phyloP scores from a whole-genome alignment of 2,113 vertebrate genomes.

The Poecile atricapillus region DNA sequence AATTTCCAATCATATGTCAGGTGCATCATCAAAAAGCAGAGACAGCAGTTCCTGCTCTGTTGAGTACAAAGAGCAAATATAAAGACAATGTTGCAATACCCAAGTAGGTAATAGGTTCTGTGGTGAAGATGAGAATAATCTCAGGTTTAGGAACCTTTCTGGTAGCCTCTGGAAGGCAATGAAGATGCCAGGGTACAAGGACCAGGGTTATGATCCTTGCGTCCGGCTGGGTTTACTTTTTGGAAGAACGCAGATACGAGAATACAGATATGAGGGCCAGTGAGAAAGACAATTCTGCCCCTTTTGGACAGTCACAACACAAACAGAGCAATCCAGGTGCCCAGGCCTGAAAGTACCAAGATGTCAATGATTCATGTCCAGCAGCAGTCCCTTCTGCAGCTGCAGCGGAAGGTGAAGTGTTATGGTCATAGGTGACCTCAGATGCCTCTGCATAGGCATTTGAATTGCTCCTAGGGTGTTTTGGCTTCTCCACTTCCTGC shows the following conservation, averaged over 20 bases:
- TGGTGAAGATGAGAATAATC: background rate
- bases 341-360: background rate
- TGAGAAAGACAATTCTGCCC: background rate
- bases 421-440: background rate
- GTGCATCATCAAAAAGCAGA: background rate
- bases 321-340: background rate
- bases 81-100: background rate
- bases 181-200: background rate
- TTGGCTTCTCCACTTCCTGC: conserved; percentile 13
- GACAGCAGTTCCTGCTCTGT: background rate
- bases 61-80: background rate
- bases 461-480: background rate
- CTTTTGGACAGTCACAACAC: accelerated
- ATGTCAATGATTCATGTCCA: background rate
- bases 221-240: background rate
- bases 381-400: background rate
- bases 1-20: background rate
- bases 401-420: background rate
- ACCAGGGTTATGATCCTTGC: background rate
- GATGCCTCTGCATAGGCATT: background rate
- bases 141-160: background rate
- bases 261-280: background rate
- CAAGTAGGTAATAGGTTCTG: background rate
- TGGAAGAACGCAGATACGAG: background rate
- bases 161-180: background rate